These are phyloP conservation scores for Galerucella calmariensis DNA, from an alignment of 2,888 invertebrate species.

Conservation along the genomic window DNA sequence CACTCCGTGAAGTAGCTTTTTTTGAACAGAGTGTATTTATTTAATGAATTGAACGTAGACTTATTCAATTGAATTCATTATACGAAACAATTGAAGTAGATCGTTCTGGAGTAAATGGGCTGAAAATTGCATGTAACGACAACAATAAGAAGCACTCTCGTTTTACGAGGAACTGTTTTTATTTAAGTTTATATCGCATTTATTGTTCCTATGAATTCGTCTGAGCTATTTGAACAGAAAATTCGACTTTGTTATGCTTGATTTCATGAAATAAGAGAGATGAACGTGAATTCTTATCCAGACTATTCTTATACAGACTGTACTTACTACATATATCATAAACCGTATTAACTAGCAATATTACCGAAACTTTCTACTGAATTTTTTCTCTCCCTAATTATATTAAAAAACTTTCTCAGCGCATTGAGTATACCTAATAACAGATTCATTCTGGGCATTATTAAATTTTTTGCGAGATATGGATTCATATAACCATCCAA, in stretches of 20 bases:
- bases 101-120: slow-evolving; percentile 6
- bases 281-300: not conserved
- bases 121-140: slow-evolving; percentile 13
- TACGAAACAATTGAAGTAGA: not conserved
- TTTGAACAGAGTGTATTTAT: not conserved
- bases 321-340: not conserved
- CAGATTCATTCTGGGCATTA: slow-evolving; percentile 18
- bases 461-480: slow-evolving; percentile 23
- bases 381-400: not conserved
- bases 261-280: not conserved
- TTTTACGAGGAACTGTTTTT: not conserved
- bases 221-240: not conserved
- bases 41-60: not conserved
- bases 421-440: slow-evolving; percentile 18
- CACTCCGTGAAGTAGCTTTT: not conserved
- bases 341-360: not conserved
- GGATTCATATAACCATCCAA: slow-evolving; percentile 15
- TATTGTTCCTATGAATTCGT: not conserved
- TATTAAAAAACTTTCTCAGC: slow-evolving; percentile 20
- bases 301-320: too few species aligned
- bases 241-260: not conserved
- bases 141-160: slow-evolving; percentile 1
- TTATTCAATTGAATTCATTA: slow-evolving; percentile 7
- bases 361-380: not conserved
- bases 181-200: slow-evolving; percentile 1